Evolutionary conservation across 2,888 invertebrate genomes (phyloP), one percentile per base, ranked within the genome.

Genomic region (Ectobius pallidus): DNA sequence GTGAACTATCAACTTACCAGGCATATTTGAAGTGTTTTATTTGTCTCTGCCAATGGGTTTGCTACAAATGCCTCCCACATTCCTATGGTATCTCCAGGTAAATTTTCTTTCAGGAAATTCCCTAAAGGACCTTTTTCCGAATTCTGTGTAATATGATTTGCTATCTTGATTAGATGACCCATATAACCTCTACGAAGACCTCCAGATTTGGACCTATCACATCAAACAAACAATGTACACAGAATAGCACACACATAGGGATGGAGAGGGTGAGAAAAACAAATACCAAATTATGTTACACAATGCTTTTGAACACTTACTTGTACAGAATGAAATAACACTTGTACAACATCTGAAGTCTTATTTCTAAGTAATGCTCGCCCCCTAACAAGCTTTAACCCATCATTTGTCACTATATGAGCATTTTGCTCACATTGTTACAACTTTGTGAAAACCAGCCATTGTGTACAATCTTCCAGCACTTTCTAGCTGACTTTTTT

Each of bases 101-200:
- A 75, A 70, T 81, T 76, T 69, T 82, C 80, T 76, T 82, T 82
- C 18, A 86, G 78, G 67, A 82, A 78, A 68, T 80, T 81, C 22
- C 79, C 78, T 76, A 84, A 81, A 58, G 81, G 78, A 55, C 83
- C 82, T 74, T 82, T 83, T 76, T 83, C 83, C 72, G 80, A 75
- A 75, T 81, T 81, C 74, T 81, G 80, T 42, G 81, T 81, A 71
- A 87, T 79, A 73, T 82, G 81, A 79, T 86, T 87, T 58, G 86
- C 85, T 74, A 87, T 83, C 78, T 84, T 83, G 22, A 86, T 84
- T 79, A 89, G 82, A 83, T 90, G 89, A 6, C 90, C 90, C 89
- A 89, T 88, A 82, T 88, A 87, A 11, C 88, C 89, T 77, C 83
- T 81, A 76, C 88, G 82, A 1, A 70, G 71, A n/a, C 79, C 79